Conservation (phyloP, 2,113 vertebrate genomes). For the Sinocyclocheilus rhinocerous region DNA sequence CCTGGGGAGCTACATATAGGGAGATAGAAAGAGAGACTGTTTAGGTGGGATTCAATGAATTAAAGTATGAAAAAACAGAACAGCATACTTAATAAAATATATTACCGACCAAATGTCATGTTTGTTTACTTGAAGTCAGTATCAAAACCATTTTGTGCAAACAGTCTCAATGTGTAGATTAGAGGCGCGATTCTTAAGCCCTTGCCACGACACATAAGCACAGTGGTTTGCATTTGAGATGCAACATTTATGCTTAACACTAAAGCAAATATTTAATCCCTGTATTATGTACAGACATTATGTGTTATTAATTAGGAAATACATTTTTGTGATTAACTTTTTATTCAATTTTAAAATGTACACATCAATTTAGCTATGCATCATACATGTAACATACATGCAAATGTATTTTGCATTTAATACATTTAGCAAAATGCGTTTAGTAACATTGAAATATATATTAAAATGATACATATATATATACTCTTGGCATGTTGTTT, state of each 20-base stretch:
- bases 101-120: neutral
- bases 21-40: neutral
- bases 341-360: neutral
- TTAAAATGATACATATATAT: neutral
- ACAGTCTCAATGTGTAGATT: neutral
- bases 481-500: neutral
- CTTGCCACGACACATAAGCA: neutral
- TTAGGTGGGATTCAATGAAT: neutral
- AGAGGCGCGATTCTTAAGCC: neutral
- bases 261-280: neutral
- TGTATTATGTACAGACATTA: neutral
- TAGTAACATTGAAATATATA: neutral
- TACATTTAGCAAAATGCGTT: neutral
- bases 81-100: neutral
- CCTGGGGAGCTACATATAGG: conserved; percentile 68
- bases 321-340: neutral
- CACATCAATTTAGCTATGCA: neutral
- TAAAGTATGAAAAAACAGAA: neutral
- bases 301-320: neutral
- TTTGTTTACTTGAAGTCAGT: neutral
- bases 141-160: neutral
- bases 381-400: neutral
- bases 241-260: neutral
- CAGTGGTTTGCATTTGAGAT: neutral
- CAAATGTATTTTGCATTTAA: neutral